Evolutionary conservation across 2,113 vertebrate genomes (phyloP), one percentile per base, ranked within the genome.

Genomic region (Clarias magur): DNA sequence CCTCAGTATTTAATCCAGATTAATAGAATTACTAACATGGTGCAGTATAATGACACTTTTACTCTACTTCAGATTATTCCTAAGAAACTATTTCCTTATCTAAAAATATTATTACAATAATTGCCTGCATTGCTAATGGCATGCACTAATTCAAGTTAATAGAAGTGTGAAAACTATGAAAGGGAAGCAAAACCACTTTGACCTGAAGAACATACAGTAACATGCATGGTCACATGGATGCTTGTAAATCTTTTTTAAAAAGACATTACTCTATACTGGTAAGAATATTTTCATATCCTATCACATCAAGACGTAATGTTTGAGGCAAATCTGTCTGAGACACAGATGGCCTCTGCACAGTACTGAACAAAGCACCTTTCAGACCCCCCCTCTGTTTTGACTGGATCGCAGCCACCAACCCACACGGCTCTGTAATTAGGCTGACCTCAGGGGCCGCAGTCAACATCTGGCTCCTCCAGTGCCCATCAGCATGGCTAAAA

Each of bases 341-440:
- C 56, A 42, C 34, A 79, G 68, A 82, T 68, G n/a, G 83, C 56
- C 57, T 86, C 42, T 78, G 54, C 68, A 70, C 17, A 48, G 67
- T 67, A 3, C n/a, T 60, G 60, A 84, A 91, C 89, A 91, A 89
- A 75, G 80, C 38, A 53, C 85, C 91, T 89, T 91, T 91, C 87
- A 90, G 86, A 72, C 81, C 86, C 53, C 85, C 85, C 25, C 27
- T 65, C 81, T 86, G 87, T 90, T 91, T 85, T 87, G 83, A 89
- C 80, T 90, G 89, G 88, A 89, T 89, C 48, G 59, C 38, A 76
- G 83, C 88, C 84, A 67, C 86, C 78, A 89, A 90, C 79, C 79
- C 84, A 75, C 86, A 78, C 60, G 23, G 68, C 2, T 57, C 78
- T 87, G 84, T 87, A 91, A 91, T 91, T 90, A 89, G 82, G 42